A percentile compares a stretch with the other conserved stretches of the same genome.
Conservation (phyloP, 2,113 vertebrate genomes). For the Hucho hucho region DNA sequence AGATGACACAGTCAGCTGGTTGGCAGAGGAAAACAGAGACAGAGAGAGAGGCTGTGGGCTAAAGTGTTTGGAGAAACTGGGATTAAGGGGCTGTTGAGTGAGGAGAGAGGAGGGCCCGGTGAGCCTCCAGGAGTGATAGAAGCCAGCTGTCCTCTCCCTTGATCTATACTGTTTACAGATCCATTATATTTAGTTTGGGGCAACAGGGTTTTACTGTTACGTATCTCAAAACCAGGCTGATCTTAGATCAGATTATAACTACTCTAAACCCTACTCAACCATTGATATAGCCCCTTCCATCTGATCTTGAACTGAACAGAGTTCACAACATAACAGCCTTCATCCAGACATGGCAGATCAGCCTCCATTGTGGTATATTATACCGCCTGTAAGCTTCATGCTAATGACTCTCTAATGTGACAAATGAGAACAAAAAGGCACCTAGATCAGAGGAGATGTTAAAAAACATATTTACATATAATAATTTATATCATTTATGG, state of each 20-base stretch:
- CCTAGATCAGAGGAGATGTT: constrained; percentile 15
- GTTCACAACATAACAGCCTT: background rate
- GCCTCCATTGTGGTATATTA: background rate
- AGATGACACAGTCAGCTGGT: background rate
- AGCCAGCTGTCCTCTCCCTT: constrained; percentile 2
- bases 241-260: background rate
- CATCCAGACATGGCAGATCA: background rate
- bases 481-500: constrained; percentile 25
- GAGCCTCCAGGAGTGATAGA: background rate
- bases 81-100: background rate
- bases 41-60: background rate
- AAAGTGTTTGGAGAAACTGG: background rate
- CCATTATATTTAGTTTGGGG: background rate
- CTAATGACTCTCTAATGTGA: constrained; percentile 32
- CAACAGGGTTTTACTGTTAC: background rate
- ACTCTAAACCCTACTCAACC: background rate
- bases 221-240: background rate
- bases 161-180: constrained; percentile 6
- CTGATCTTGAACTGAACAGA: background rate
- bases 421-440: constrained; percentile 29
- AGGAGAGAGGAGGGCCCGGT: background rate
- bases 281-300: background rate
- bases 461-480: constrained; percentile 28
- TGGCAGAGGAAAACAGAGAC: background rate
- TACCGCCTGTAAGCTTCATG: constrained; percentile 5